Evolutionary conservation across 2,888 invertebrate genomes (phyloP), one percentile per base, ranked within the genome.

Genomic region (Sicus ferrugineus): DNA sequence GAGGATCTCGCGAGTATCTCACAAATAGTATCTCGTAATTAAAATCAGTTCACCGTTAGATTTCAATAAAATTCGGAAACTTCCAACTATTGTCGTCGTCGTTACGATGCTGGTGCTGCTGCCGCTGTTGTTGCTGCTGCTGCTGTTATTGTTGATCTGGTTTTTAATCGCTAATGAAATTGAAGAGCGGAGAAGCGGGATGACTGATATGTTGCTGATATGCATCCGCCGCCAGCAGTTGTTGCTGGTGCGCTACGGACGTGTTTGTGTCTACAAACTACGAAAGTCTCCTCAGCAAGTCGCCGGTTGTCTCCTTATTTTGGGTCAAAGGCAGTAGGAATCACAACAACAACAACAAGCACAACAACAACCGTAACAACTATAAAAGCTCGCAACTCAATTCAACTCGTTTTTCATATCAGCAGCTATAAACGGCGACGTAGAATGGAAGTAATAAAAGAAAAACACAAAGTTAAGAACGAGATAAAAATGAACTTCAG

Each of bases 101-200:
- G n/a, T n/a, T n/a, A n/a, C n/a, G n/a, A n/a, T n/a, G n/a, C n/a
- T n/a, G n/a, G n/a, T n/a, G n/a, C n/a, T n/a, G n/a, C n/a, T n/a
- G n/a, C n/a, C n/a, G n/a, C n/a, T n/a, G 52, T 52, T 52, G 52
- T 52, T 50, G n/a, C 16, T 63, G 48, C 19, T 28, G n/a, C 48
- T 46, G 62, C 11, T 46, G 48, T 26, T 42, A 42, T 26, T 58
- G 58, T 62, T 21, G 30, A 5, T 48, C 11, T 34, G 9, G 34
- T 9, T 63, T 46, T 30, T 65, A 65, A 65, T 65, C 54, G 52
- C 34, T 65, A 65, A 65, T 65, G 52, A 65, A 65, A 54, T 54
- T 65, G 65, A 54, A 34, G 52, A 28, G 19, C 34, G 52, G 46
- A 63, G 48, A 48, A 63, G 11, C 48, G 63, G 28, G n/a, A n/a